Base-by-base conservation (phyloP, 2,113 vertebrate species). In the Apodemus sylvaticus region DNA sequence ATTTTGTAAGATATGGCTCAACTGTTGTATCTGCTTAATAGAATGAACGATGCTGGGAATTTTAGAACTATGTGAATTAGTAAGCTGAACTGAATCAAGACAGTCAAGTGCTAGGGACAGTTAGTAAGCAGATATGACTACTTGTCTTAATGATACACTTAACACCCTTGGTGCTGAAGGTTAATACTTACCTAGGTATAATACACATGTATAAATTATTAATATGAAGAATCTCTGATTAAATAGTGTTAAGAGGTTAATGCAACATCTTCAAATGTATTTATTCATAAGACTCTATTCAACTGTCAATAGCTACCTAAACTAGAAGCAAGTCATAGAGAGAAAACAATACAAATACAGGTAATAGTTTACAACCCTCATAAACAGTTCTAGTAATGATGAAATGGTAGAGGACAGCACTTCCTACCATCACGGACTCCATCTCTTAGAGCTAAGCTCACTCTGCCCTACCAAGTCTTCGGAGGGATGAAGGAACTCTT, bases 161-260 rank as follows among this genome's bases (percentile, higher is more conserved):
- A 71, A 82, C 14, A 31, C 88, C 92, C n/a, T 96, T 2, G 12
- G 91, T 90, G 81, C 29, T 89, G 16, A 93, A 86, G 60, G 66
- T 94, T 58, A 87, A 13, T 29, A 78, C 29, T 94, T 0, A 14
- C 26, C 64, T 76, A 90, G 93, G 92, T 94, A 90, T 96, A 97
- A 98, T 1, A 62, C n/a, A 89, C 45, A 78, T 1, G 64, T 34
- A 76, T 68, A 96, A 96, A 39, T 94, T 93, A 96, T 64, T 13
- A 8, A 4, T 36, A 48, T 0, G 20, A 97, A 62, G 29, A 89
- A 58, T 91, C 7, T 73, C 79, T n/a, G 39, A 19, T 58, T 90
- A 96, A 96, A 73, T 7, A n/a, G 34, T 87, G 34, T 31, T 48
- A 90, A 95, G 66, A 95, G 73, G 94, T 95, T 93, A 95, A 86